Conservation (phyloP, 1,140 invertebrate species). For the Euwallacea fornicatus region DNA sequence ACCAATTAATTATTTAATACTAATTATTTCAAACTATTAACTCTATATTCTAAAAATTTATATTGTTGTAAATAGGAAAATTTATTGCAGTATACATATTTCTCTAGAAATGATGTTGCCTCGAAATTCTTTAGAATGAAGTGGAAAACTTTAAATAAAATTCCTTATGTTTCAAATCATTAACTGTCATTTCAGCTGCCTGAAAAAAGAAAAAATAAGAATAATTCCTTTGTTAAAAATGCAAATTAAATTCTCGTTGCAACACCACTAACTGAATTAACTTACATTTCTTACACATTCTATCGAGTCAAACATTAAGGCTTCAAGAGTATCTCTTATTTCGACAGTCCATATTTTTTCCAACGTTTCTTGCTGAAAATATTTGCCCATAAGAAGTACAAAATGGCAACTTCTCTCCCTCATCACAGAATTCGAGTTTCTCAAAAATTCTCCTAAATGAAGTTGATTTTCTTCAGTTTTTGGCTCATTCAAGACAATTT, state of each 20-base stretch:
- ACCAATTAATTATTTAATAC: no score
- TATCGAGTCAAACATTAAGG: constrained; percentile 58
- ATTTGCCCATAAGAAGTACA: constrained; percentile 65
- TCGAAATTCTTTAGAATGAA: constrained; percentile 5
- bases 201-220: constrained; percentile 27
- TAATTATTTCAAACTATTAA: no score
- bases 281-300: constrained; percentile 58
- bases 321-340: constrained; percentile 59
- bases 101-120: no score
- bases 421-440: constrained; percentile 62
- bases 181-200: constrained; percentile 42
- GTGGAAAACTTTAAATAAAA: constrained; percentile 36
- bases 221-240: neutral
- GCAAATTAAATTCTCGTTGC: neutral
- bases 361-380: constrained; percentile 60
- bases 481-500: constrained; percentile 61
- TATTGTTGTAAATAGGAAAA: no score
- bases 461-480: constrained; percentile 52
- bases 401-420: constrained; percentile 68
- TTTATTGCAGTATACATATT: no score
- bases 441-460: constrained; percentile 62
- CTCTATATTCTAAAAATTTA: no score
- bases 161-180: constrained; percentile 42
- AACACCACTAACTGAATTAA: constrained; percentile 10
- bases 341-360: constrained; percentile 65